Evolutionary conservation across 2,113 vertebrate genomes (phyloP).

Genomic region (Bos javanicus): DNA sequence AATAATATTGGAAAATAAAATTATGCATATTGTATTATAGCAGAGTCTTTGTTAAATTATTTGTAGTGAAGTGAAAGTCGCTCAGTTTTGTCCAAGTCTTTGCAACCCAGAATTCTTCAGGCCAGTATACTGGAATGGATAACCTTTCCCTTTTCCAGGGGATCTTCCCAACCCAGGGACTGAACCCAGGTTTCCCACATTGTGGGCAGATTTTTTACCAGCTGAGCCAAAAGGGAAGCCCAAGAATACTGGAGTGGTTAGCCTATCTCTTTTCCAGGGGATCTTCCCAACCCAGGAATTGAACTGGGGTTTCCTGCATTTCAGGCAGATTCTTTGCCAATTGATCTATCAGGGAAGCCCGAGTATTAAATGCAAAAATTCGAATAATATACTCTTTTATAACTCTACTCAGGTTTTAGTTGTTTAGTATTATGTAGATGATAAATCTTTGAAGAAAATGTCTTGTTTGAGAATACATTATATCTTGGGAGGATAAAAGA

Average conservation of each 20-base stretch:
- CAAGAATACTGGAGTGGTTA: background rate
- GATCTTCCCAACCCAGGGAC: background rate
- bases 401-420: background rate
- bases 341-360: background rate
- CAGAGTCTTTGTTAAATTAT: background rate
- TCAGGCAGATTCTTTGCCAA: background rate
- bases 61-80: background rate
- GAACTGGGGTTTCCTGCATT: background rate
- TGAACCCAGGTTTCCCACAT: background rate
- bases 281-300: background rate
- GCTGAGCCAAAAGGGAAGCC: background rate
- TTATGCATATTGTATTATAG: background rate
- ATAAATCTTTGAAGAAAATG: background rate
- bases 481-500: background rate
- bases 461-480: background rate
- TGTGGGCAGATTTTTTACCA: background rate
- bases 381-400: background rate
- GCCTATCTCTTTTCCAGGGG: background rate
- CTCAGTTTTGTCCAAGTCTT: background rate
- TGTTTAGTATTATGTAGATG: background rate
- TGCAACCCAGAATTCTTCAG: background rate
- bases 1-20: background rate
- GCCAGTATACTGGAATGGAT: background rate
- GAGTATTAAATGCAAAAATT: background rate
- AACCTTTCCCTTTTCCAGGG: background rate